Percentiles rank a stretch among this genome's conserved stretches.
These are phyloP conservation scores for Kuschelorhynchus macadamiae DNA, from an alignment of 2,888 invertebrate genomes.

Conservation along the genomic window DNA sequence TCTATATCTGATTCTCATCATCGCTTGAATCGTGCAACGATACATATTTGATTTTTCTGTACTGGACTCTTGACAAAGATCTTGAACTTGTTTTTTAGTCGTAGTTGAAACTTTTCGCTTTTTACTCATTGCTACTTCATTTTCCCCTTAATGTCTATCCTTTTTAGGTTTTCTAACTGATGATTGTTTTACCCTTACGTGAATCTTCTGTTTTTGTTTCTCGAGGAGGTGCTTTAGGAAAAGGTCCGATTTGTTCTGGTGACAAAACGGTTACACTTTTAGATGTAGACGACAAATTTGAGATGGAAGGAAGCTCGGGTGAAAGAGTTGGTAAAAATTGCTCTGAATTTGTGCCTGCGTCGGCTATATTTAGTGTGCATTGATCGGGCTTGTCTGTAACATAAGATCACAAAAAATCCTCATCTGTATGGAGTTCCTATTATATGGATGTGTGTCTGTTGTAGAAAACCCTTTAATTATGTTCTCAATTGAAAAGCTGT, in stretches of 20 bases:
- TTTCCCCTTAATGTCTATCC: slow-evolving; percentile 17
- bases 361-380: not conserved
- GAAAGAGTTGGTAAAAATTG: no score
- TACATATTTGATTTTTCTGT: slow-evolving; percentile 6
- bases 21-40: slow-evolving; percentile 19
- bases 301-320: no score
- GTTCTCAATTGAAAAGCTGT: slow-evolving; percentile 50
- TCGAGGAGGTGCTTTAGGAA: slow-evolving; percentile 25
- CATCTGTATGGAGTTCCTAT: slow-evolving; percentile 48
- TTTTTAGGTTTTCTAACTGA: slow-evolving; percentile 38
- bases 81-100: slow-evolving; percentile 15
- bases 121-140: not conserved
- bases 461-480: slow-evolving; percentile 48
- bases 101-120: slow-evolving; percentile 2
- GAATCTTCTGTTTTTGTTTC: slow-evolving; percentile 3
- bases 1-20: not conserved
- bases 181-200: slow-evolving; percentile 26
- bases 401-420: slow-evolving; percentile 46
- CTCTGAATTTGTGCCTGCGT: no score
- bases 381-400: slow-evolving; percentile 37
- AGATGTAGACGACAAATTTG: not conserved
- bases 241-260: slow-evolving; percentile 36
- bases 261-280: not conserved
- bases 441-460: slow-evolving; percentile 52
- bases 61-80: slow-evolving; percentile 11